phyloP scores from a whole-genome alignment of 2,113 vertebrate species.

The Proterorhinus semilunaris region DNA sequence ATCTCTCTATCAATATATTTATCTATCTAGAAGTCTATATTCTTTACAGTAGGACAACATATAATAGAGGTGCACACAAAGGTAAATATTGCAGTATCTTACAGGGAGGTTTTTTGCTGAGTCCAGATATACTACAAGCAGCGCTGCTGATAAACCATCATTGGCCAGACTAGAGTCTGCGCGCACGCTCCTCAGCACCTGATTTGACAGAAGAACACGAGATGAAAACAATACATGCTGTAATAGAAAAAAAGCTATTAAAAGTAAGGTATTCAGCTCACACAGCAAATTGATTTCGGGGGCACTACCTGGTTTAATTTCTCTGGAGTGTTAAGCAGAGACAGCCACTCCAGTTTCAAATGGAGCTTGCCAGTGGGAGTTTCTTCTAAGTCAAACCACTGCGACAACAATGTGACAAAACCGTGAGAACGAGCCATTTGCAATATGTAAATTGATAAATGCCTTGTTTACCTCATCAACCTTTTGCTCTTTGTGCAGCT shows the following conservation, averaged over 20 bases:
- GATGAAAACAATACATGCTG: background rate
- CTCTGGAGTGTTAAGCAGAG: conserved; percentile 81
- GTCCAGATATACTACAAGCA: conserved; percentile 93
- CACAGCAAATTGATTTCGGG: background rate
- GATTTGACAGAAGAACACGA: conserved; percentile 8
- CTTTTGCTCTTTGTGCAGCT: conserved; percentile 91
- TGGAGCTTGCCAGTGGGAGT: conserved; percentile 89
- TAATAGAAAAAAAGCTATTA: background rate
- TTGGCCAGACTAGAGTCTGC: conserved; percentile 87
- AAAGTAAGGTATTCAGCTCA: background rate
- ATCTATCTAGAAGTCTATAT: background rate
- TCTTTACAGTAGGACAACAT: background rate
- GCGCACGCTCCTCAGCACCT: conserved; percentile 87
- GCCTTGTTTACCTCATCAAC: conserved; percentile 86
- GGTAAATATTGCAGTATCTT: conserved; percentile 62
- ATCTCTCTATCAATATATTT: no score
- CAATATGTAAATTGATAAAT: background rate
- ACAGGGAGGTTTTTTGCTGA: conserved; percentile 94
- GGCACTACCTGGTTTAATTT: conserved; percentile 85
- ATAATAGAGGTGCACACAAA: conserved; percentile 1
- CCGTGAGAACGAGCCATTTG: background rate
- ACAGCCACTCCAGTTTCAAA: conserved; percentile 94
- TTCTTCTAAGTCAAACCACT: conserved; percentile 97
- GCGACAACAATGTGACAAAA: background rate
- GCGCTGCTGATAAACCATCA: conserved; percentile 89